phyloP scores from a whole-genome alignment of 1,140 invertebrate genomes.

The Platyscapa corneri region DNA sequence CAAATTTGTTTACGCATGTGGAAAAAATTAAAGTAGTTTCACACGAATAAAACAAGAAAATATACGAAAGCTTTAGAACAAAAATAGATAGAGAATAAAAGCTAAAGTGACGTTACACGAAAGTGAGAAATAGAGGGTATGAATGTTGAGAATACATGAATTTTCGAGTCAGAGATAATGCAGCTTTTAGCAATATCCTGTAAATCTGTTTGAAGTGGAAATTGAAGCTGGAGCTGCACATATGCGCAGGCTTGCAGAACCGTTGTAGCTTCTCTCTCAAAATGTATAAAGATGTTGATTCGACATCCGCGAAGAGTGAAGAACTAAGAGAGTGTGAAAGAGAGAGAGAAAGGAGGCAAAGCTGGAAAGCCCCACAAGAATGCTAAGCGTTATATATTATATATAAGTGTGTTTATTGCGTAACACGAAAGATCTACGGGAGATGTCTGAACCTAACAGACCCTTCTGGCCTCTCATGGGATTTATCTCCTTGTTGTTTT shows the following conservation, averaged over 20 bases:
- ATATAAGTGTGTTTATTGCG: slow-evolving; percentile 26
- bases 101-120: background rate
- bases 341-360: background rate
- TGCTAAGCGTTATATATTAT: slow-evolving; percentile 20
- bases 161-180: slow-evolving; percentile 42
- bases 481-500: slow-evolving; percentile 1
- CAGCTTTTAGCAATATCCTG: slow-evolving; percentile 46
- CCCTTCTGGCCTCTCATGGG: background rate
- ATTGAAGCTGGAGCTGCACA: slow-evolving; percentile 3
- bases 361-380: background rate
- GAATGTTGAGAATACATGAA: slow-evolving; percentile 43
- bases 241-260: background rate
- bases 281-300: slow-evolving; percentile 15
- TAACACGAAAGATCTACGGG: background rate
- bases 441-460: background rate
- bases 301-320: background rate
- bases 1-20: background rate
- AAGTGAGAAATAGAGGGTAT: background rate
- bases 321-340: background rate
- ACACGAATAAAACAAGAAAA: background rate
- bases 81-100: background rate
- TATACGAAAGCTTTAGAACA: background rate
- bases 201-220: slow-evolving; percentile 41
- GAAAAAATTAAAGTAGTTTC: background rate
- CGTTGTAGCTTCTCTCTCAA: background rate